These are phyloP conservation scores for Lypha dubia DNA, from an alignment of 2,888 invertebrate species.

Conservation along the genomic window DNA sequence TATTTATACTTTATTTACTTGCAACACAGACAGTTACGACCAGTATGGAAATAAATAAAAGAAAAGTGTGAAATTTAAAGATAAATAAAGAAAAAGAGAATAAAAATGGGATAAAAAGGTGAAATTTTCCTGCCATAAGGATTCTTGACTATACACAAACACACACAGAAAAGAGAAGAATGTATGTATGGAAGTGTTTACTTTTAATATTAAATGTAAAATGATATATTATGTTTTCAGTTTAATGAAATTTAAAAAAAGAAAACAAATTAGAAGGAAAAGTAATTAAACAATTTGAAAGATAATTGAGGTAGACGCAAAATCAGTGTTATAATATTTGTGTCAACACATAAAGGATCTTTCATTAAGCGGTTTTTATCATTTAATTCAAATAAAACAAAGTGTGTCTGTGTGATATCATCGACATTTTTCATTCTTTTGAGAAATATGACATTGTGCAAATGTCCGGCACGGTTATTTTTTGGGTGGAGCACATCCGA, in stretches of 20 bases:
- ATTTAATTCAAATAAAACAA: too few species aligned
- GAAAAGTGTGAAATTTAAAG: constrained; percentile 48
- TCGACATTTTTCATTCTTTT: too few species aligned
- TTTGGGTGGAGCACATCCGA: too few species aligned
- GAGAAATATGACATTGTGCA: too few species aligned
- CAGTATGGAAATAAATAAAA: not conserved
- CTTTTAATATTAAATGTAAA: constrained; percentile 3
- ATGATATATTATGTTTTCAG: not conserved
- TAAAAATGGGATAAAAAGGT: not conserved
- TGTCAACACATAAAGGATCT: too few species aligned
- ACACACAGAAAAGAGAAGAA: not conserved
- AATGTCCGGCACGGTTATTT: too few species aligned
- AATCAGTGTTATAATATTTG: too few species aligned
- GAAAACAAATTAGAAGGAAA: not conserved
- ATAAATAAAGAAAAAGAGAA: not conserved
- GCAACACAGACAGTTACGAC: constrained; percentile 22
- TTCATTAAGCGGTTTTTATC: too few species aligned
- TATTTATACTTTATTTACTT: constrained; percentile 58
- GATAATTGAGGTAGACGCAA: not conserved
- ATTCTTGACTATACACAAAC: not conserved
- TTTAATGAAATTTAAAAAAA: not conserved
- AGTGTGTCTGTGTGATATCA: too few species aligned
- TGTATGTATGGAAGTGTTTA: not conserved
- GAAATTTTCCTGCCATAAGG: constrained; percentile 35
- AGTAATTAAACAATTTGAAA: not conserved